Percentiles rank a stretch among this genome's conserved stretches.
Evolutionary conservation across 2,797 vertebrate species (phyloP).

Genomic region (Pitangus sulphuratus): DNA sequence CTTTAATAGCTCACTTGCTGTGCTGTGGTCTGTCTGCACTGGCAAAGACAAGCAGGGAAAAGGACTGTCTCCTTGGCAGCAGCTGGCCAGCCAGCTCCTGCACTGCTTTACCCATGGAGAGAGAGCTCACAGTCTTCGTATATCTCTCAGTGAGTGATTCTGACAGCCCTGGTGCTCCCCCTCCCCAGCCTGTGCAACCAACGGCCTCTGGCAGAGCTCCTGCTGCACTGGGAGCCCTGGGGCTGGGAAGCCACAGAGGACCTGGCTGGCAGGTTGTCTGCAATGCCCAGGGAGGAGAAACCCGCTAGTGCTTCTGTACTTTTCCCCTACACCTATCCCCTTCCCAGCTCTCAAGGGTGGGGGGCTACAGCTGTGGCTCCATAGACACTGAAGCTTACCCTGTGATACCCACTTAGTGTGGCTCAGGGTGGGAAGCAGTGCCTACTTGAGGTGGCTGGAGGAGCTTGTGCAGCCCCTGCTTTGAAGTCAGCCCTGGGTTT

Average conservation of each 20-base stretch:
- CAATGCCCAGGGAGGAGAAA: not conserved
- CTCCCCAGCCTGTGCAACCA: fast-evolving
- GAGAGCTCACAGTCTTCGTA: fast-evolving
- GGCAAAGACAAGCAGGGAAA: slow-evolving; percentile 9
- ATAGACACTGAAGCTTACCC: fast-evolving
- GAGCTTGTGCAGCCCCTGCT: not conserved
- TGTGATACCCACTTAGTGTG: not conserved
- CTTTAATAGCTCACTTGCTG: slow-evolving; percentile 64
- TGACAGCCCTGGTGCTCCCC: not conserved
- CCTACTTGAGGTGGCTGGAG: not conserved
- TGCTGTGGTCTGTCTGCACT: not conserved
- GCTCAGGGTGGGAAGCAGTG: not conserved
- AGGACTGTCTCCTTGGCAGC: not conserved
- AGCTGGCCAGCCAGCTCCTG: not conserved
- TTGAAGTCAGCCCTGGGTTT: not conserved
- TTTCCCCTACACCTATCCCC: not conserved
- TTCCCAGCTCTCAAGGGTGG: not conserved
- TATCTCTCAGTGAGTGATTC: not conserved
- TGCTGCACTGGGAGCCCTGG: not conserved
- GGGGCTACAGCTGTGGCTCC: not conserved
- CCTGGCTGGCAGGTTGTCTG: not conserved
- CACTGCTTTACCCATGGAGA: not conserved
- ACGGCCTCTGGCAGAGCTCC: not conserved
- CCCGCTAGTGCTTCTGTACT: not conserved
- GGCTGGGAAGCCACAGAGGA: not conserved